Base-by-base conservation (phyloP, 2,888 invertebrate genomes). In the Chrysotoxum bicinctum region DNA sequence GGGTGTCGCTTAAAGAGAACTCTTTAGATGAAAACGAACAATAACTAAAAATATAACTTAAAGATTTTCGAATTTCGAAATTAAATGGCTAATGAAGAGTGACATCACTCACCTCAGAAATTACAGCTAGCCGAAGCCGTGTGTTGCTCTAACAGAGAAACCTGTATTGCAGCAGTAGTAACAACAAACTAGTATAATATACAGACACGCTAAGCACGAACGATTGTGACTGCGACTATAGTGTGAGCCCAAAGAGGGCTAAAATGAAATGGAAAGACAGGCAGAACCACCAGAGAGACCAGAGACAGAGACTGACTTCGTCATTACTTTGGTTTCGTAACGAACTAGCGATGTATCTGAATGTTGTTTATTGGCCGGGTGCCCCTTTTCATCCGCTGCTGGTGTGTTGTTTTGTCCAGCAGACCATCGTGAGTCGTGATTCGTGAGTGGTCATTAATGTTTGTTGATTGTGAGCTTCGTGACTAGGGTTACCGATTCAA, bases 21-120 rank as follows among this genome's bases (percentile, higher is more conserved):
- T 35, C 54, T 69, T 69, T 74, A 21, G 40, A 37, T 6, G 23
- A 76, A 35, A 52, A n/a, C 16, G n/a, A 66, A 72, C n/a, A 62
- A 62, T 52, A 48, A 58, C 68, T 35, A 43, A 58, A 68, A 56
- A 62, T 60, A 60, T 52, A 75, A 68, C 85, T 81, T 54, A 8
- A 68, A 77, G 77, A 72, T 81, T 54, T 54, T 54, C 54, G 58
- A 85, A 81, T 21, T 85, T 85, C 77, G 85, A 81, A 85, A 73
- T 72, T 80, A 45, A 85, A 74, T 77, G 30, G 76, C 81, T 45
- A 0, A 48, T 26, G 30, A 30, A 16, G 50, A 85, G 84, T 85
- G 85, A 85, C 85, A 85, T 85, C 85, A 85, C 81, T 77, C 81
- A 85, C 85, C 85, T 81, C 56, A 84, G 3, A 37, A 19, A 52